Percentiles rank a stretch among this genome's conserved stretches.
Conservation (phyloP, 1,140 invertebrate genomes). For the Oedothorax gibbosus region DNA sequence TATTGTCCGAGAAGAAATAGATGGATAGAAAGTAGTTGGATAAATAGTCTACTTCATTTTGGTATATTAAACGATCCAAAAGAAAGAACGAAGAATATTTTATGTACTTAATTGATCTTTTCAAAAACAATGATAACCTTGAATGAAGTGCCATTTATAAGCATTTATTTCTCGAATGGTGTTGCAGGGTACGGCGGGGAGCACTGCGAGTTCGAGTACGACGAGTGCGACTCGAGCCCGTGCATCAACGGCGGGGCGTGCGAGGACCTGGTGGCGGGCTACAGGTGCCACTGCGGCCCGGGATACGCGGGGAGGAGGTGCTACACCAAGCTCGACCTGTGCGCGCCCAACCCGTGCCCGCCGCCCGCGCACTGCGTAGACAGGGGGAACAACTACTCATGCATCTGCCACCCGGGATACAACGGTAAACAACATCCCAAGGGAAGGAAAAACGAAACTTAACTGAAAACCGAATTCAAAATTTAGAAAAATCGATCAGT, state of each 20-base stretch:
- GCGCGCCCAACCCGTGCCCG: slow-evolving; percentile 77
- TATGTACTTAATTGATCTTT: neutral
- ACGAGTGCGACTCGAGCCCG: slow-evolving; percentile 75
- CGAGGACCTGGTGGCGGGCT: slow-evolving; percentile 64
- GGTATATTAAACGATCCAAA: too few relatives aligned
- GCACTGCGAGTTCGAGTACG: slow-evolving; percentile 63
- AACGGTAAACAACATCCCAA: too few relatives aligned
- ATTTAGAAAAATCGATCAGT: too few relatives aligned
- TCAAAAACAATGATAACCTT: neutral
- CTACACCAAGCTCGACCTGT: slow-evolving; percentile 74
- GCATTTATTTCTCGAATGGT: neutral
- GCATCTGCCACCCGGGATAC: slow-evolving; percentile 78
- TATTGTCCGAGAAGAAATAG: too few relatives aligned
- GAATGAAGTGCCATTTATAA: neutral
- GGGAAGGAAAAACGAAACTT: too few relatives aligned
- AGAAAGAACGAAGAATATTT: too few relatives aligned
- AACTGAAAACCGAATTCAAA: too few relatives aligned
- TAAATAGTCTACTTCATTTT: too few relatives aligned
- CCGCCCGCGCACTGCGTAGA: slow-evolving; percentile 76
- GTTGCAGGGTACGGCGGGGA: slow-evolving; percentile 61
- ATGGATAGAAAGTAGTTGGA: too few relatives aligned
- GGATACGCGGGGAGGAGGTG: slow-evolving; percentile 68
- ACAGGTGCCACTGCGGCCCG: slow-evolving; percentile 71
- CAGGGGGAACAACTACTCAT: slow-evolving; percentile 78
- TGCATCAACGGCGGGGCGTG: slow-evolving; percentile 66